A percentile compares a stretch with the other conserved stretches of the same genome.
phyloP scores from a whole-genome alignment of 2,888 invertebrate genomes.

The Tromatobia lineatoria region DNA sequence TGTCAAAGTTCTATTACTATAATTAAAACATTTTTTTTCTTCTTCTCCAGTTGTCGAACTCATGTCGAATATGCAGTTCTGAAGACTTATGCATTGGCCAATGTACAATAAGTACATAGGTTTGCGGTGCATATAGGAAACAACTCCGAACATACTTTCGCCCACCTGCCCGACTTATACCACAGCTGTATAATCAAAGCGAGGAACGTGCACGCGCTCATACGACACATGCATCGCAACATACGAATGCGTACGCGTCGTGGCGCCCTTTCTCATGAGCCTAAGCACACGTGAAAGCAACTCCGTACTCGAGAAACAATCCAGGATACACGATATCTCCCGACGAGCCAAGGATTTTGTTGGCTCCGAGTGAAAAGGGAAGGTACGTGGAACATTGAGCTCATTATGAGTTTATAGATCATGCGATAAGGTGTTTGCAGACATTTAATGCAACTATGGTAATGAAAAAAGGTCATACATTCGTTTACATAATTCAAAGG shows the following conservation, averaged over 20 bases:
- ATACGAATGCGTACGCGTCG: slow-evolving; percentile 15
- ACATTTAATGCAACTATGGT: neutral
- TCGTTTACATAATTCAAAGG: neutral
- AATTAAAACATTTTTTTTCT: too few species aligned
- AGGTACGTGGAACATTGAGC: slow-evolving; percentile 36
- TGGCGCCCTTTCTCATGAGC: slow-evolving; percentile 45
- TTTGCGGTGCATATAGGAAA: neutral
- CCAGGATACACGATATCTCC: slow-evolving; percentile 51
- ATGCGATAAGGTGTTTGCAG: slow-evolving; percentile 28
- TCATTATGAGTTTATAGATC: slow-evolving; percentile 29
- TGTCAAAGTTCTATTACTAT: too few species aligned
- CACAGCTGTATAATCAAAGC: slow-evolving; percentile 62
- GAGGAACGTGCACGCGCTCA: slow-evolving; percentile 16
- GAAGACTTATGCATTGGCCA: neutral
- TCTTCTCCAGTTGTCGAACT: too few species aligned
- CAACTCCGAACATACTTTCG: slow-evolving; percentile 30
- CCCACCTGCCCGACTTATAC: slow-evolving; percentile 59
- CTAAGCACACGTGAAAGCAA: slow-evolving; percentile 68
- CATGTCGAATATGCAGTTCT: neutral
- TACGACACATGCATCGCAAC: slow-evolving; percentile 35
- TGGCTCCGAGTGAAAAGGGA: slow-evolving; percentile 52
- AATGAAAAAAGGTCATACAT: neutral
- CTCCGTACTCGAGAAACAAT: slow-evolving; percentile 59
- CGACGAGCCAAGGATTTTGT: slow-evolving; percentile 36
- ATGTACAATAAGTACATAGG: neutral